Percentiles rank a stretch among this genome's conserved stretches.
Conservation (phyloP, 2,888 invertebrate genomes). For the Nomada lathburiana region DNA sequence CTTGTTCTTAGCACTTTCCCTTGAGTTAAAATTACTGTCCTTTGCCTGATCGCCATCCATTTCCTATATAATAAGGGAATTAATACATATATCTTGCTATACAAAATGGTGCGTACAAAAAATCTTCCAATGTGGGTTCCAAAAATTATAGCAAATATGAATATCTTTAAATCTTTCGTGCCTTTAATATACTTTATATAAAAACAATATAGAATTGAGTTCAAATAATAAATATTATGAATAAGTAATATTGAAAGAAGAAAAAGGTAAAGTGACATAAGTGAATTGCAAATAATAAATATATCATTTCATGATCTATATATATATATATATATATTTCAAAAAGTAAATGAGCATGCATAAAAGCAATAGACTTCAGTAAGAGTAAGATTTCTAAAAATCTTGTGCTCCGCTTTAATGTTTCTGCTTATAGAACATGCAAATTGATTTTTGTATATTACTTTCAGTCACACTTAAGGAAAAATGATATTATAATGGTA, state of each 20-base stretch:
- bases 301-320: background rate
- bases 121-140: background rate
- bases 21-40: constrained; percentile 56
- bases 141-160: background rate
- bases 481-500: background rate
- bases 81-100: background rate
- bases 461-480: constrained; percentile 11
- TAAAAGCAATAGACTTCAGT: constrained; percentile 12
- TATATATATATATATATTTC: background rate
- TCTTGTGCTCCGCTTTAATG: background rate
- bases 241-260: background rate
- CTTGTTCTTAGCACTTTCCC: constrained; percentile 63
- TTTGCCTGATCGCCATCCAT: constrained; percentile 75
- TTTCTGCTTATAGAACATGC: constrained; percentile 28
- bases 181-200: background rate
- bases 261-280: background rate
- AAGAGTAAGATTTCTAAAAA: constrained; percentile 12
- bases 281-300: constrained; percentile 13
- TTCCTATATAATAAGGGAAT: constrained; percentile 32
- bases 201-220: background rate
- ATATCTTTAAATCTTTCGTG: too few species aligned
- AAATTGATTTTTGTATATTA: constrained; percentile 22
- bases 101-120: background rate
- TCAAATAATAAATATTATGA: background rate
- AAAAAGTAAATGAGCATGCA: constrained; percentile 29